These are phyloP conservation scores for Saccopteryx leptura DNA, from an alignment of 2,113 vertebrate genomes.

Conservation along the genomic window DNA sequence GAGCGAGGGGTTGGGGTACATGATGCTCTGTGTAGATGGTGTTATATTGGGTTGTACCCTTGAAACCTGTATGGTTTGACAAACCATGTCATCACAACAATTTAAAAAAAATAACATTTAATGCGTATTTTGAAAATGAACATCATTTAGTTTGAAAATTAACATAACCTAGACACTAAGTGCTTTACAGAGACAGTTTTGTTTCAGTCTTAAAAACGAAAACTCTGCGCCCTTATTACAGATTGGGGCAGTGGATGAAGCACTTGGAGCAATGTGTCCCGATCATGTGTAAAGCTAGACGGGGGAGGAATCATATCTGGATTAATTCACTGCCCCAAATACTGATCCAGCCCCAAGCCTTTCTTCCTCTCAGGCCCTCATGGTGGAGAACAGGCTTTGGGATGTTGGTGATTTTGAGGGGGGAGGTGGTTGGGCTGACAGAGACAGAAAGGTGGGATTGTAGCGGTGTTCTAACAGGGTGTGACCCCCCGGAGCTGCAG, in stretches of 20 bases:
- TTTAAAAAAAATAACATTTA: neutral
- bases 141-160: neutral
- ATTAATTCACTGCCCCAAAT: neutral
- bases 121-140: neutral
- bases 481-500: neutral
- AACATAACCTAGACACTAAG: neutral
- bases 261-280: neutral
- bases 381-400: neutral
- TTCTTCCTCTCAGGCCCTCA: neutral
- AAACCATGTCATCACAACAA: no score
- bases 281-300: neutral
- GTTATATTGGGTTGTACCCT: no score
- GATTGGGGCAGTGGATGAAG: neutral
- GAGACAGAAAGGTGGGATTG: neutral
- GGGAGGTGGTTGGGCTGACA: neutral
- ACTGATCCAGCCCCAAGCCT: neutral
- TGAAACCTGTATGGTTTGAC: no score
- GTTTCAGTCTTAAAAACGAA: constrained; percentile 53
- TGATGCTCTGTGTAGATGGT: no score
- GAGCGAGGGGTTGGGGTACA: no score
- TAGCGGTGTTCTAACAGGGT: neutral
- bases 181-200: neutral
- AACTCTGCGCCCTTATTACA: neutral
- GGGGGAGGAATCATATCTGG: neutral
- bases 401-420: neutral